Base-by-base conservation (phyloP, 2,797 vertebrate species). In the Cossypha caffra region DNA sequence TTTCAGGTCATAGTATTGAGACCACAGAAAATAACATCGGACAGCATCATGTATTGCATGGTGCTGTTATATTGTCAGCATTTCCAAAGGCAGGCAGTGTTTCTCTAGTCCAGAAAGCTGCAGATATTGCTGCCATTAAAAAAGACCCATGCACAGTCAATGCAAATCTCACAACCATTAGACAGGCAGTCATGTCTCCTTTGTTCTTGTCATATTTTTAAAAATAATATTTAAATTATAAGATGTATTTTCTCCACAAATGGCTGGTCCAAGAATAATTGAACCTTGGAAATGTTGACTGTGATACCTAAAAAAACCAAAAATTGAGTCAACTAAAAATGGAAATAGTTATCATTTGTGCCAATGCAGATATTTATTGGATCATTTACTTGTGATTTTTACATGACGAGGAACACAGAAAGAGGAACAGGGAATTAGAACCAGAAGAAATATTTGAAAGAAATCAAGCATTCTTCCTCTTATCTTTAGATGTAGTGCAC, bases 391-490 rank as follows among this genome's bases (percentile, higher is more conserved):
- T 16, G 11, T 24, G 18, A 50, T 55, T 69, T 79, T 76, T 87
- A 58, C 13, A 31, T 13, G 3, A 63, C 20, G 16, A 59, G 23
- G 45, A 79, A 54, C 51, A 54, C 28, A 69, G 48, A 85, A 85
- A 48, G 67, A 57, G 9, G 10, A 86, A 62, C 17, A 28, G 7
- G 73, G 28, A 59, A 31, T 9, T 59, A 57, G 9, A 63, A 63
- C 5, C 11, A 51, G n/a, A 48, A 64, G 6, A 74, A 57, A 48
- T 54, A 13, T 23, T 38, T 67, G 19, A 64, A 86, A 82, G 19
- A n/a, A 75, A 74, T 2, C 3, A 71, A 63, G 4, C 0, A 0
- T 58, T 72, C 62, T 59, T 90, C 12, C 28, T 58, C 35, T 52
- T 72, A 19, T 24, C n/a, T 71, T 80, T n/a, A 4, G 18, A 28